Conservation (phyloP, 2,113 vertebrate genomes). For the Xenopus borealis region DNA sequence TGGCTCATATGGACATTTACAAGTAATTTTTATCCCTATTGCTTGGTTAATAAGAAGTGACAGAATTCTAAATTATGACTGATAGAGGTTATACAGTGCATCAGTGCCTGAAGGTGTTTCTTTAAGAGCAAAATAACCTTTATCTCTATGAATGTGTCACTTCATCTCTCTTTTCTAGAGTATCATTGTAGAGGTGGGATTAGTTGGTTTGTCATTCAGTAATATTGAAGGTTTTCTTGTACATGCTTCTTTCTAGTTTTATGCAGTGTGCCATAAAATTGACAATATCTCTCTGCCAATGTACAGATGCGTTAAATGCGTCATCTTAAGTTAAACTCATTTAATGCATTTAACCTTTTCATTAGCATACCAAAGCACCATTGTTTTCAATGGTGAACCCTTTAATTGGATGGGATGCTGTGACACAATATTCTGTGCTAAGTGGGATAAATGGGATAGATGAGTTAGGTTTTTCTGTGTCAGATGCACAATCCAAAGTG, state of each 20-base stretch:
- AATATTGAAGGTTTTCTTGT: neutral
- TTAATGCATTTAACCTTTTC: too few species aligned
- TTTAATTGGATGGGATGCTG: too few species aligned
- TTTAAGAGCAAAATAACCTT: constrained; percentile 30
- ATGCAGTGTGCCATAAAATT: neutral
- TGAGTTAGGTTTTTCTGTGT: too few species aligned
- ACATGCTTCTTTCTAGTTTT: neutral
- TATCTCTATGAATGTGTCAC: constrained; percentile 8
- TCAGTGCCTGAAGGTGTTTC: constrained; percentile 51
- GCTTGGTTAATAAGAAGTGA: constrained; percentile 69
- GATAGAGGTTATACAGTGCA: constrained; percentile 61
- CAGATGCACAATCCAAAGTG: too few species aligned
- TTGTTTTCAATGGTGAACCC: too few species aligned
- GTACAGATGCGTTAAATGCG: too few species aligned
- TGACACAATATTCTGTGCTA: too few species aligned
- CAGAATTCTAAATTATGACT: constrained; percentile 72
- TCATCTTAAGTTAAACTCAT: too few species aligned
- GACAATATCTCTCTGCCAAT: neutral
- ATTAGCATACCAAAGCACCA: too few species aligned
- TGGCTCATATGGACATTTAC: constrained; percentile 54
- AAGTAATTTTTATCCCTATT: constrained; percentile 68
- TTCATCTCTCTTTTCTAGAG: constrained; percentile 35
- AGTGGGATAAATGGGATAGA: too few species aligned
- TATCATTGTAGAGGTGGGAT: constrained; percentile 18
- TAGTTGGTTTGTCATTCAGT: neutral